phyloP scores from a whole-genome alignment of 2,797 vertebrate species.

The Rhincodon typus region DNA sequence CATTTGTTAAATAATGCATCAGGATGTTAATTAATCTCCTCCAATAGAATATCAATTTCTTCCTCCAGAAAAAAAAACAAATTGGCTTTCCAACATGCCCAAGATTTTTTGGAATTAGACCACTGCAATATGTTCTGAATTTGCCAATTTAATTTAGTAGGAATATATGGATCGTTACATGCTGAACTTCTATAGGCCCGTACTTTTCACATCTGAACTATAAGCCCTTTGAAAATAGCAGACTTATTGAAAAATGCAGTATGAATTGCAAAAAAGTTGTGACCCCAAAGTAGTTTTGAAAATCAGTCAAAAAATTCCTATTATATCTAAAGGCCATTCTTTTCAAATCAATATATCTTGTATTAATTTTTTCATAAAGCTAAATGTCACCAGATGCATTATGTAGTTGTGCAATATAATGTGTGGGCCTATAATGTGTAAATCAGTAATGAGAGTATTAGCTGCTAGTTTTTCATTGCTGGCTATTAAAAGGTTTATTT shows the following conservation, averaged over 20 bases:
- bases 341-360: conserved; percentile 32
- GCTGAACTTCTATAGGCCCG: neutral
- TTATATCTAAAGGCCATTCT: conserved; percentile 36
- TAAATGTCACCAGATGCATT: conserved; percentile 37
- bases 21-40: neutral
- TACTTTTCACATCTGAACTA: neutral
- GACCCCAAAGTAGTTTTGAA: conserved; percentile 32
- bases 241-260: conserved; percentile 3
- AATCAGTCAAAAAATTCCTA: conserved; percentile 17
- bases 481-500: conserved; percentile 61
- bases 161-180: neutral
- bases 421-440: conserved; percentile 24
- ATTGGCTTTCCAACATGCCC: neutral
- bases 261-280: neutral
- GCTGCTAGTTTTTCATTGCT: conserved; percentile 63
- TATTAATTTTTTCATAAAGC: conserved; percentile 34
- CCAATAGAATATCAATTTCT: neutral
- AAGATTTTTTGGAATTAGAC: neutral
- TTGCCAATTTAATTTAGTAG: conserved; percentile 9
- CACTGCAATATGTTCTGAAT: neutral
- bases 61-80: neutral
- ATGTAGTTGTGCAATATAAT: conserved; percentile 32
- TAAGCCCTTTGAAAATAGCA: conserved; percentile 29
- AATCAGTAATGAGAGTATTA: conserved; percentile 46
- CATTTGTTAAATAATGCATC: neutral